Conservation (phyloP, 2,113 vertebrate genomes). For the Etia nguti region DNA sequence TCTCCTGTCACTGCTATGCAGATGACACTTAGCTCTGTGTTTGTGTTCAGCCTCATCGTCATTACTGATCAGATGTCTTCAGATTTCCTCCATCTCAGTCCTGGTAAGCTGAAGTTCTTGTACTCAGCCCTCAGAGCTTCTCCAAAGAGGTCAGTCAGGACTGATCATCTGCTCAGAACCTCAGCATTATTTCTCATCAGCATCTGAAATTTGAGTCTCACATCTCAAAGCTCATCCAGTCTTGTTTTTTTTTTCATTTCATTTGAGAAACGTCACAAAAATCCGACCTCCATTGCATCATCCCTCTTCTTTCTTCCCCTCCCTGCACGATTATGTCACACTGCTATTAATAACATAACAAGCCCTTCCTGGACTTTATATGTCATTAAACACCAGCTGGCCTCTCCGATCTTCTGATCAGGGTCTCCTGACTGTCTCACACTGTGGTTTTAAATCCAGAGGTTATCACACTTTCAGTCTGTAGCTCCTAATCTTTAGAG, state of each 20-base stretch:
- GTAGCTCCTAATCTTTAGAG: neutral
- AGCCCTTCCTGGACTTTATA: neutral
- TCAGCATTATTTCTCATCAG: neutral
- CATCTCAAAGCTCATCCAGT: neutral
- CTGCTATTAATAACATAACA: neutral
- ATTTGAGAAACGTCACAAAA: neutral
- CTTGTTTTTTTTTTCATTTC: neutral
- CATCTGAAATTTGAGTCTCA: neutral
- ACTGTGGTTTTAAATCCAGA: neutral
- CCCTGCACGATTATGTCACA: neutral
- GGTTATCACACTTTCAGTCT: neutral
- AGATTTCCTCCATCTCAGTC: neutral
- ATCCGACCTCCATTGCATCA: neutral
- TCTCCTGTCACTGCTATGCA: neutral
- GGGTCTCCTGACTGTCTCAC: neutral
- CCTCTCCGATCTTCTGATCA: neutral
- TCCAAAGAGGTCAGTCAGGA: neutral
- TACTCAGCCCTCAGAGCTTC: neutral
- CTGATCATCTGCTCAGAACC: neutral
- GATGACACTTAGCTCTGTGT: neutral
- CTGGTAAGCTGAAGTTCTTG: neutral
- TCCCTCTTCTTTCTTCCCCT: neutral
- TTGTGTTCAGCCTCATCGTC: neutral
- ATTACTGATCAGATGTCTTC: neutral
- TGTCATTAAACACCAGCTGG: neutral